Evolutionary conservation across 2,797 vertebrate species (phyloP).

Genomic region (Anableps anableps): DNA sequence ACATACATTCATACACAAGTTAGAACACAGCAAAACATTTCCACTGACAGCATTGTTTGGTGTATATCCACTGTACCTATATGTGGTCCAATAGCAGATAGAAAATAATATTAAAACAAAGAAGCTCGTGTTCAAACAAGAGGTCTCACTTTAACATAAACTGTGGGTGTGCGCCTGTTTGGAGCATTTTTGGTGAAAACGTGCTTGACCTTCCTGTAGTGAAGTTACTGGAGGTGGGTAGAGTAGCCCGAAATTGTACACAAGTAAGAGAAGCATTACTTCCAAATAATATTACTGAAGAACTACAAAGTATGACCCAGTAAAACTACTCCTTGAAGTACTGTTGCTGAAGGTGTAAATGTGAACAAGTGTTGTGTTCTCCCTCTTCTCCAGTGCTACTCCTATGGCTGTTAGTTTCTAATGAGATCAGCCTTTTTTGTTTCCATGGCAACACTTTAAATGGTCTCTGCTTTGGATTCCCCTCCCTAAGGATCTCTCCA

Average conservation of each 20-base stretch:
- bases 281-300: not conserved
- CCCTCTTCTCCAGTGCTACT: constrained; percentile 38
- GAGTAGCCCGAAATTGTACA: not conserved
- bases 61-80: not conserved
- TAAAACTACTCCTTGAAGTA: not conserved
- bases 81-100: not conserved
- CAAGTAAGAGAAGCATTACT: not conserved
- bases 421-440: constrained; percentile 81
- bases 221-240: not conserved
- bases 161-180: not conserved
- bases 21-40: not conserved
- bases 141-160: not conserved
- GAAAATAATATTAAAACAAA: not conserved
- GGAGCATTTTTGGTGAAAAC: not conserved
- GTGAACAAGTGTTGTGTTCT: constrained; percentile 12
- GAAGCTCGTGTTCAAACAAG: not conserved
- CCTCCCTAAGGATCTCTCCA: constrained; percentile 29
- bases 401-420: constrained; percentile 58
- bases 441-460: constrained; percentile 86
- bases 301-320: not conserved
- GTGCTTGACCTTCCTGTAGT: not conserved
- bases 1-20: not conserved
- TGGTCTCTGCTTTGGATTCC: constrained; percentile 62
- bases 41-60: not conserved
- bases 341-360: not conserved